A percentile compares a stretch with the other conserved stretches of the same genome.
Conservation (phyloP, 2,888 invertebrate species). For the Harmothoe impar region DNA sequence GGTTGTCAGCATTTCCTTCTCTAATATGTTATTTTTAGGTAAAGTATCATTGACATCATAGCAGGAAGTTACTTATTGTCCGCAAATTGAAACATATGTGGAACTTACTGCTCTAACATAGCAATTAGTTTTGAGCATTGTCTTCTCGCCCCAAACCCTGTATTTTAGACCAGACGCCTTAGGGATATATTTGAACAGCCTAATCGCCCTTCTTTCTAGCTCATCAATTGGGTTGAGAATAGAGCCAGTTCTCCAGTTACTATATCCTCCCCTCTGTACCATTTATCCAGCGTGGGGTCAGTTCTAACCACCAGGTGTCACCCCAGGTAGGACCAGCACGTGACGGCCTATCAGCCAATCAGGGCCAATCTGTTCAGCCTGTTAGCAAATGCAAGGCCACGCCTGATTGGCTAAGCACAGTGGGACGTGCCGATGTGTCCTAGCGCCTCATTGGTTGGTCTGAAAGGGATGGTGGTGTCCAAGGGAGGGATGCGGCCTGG, state of each 20-base stretch:
- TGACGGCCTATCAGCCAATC: slow-evolving; percentile 28
- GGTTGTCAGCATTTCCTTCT: too few relatives aligned
- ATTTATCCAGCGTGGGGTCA: slow-evolving; percentile 19
- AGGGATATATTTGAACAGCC: background rate
- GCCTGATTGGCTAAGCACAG: slow-evolving; percentile 30
- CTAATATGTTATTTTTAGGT: too few relatives aligned
- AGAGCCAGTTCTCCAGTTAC: background rate
- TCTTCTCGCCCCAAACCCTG: background rate
- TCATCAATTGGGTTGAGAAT: background rate
- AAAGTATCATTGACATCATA: too few relatives aligned
- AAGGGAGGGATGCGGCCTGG: background rate
- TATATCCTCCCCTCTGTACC: background rate
- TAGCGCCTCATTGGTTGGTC: background rate
- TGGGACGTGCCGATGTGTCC: slow-evolving; percentile 21
- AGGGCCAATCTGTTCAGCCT: slow-evolving; percentile 37
- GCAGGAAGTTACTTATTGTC: too few relatives aligned
- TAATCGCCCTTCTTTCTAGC: background rate
- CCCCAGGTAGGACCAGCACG: background rate
- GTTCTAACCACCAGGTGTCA: slow-evolving; percentile 14
- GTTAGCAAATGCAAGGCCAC: background rate
- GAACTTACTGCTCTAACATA: background rate
- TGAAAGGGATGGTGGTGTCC: background rate
- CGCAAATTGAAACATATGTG: background rate
- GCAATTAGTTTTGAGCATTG: background rate
- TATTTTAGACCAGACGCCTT: background rate